phyloP scores from a whole-genome alignment of 2,888 invertebrate genomes.

The Drosophila percnosoma region DNA sequence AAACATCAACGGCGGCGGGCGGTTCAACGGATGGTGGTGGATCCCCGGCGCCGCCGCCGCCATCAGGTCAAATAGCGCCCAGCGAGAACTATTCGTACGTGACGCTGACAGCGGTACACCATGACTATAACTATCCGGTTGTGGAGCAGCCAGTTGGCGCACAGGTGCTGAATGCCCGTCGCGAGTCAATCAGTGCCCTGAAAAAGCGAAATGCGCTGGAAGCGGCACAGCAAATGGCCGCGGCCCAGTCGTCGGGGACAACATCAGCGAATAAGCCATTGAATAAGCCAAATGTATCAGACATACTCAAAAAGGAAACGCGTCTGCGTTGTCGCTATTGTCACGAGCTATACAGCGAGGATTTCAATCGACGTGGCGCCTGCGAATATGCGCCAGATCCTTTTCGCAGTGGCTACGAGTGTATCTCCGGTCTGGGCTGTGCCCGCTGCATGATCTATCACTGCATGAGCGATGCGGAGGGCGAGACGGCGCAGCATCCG shows the following conservation, averaged over 20 bases:
- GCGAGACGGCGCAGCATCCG: conserved; percentile 93
- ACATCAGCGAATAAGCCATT: conserved; percentile 72
- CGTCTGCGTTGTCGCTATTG: conserved; percentile 88
- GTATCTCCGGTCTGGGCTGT: conserved; percentile 93
- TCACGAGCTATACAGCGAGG: conserved; percentile 92
- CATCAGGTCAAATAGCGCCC: conserved; percentile 81
- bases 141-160: conserved; percentile 84
- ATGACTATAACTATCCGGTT: conserved; percentile 94
- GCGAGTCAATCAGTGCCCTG: conserved; percentile 87
- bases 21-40: conserved; percentile 38
- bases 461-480: conserved; percentile 96
- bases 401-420: conserved; percentile 91
- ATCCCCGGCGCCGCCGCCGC: conserved; percentile 42
- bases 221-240: conserved; percentile 83
- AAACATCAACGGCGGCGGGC: conserved; percentile 58
- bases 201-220: conserved; percentile 88
- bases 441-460: conserved; percentile 96
- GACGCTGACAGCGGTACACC: conserved; percentile 90
- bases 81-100: conserved; percentile 93
- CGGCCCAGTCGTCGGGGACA: conserved; percentile 78
- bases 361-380: conserved; percentile 93
- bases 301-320: conserved; percentile 83
- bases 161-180: conserved; percentile 84
- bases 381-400: conserved; percentile 95
- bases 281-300: conserved; percentile 77